phyloP scores from a whole-genome alignment of 2,113 vertebrate genomes.

The Sinocyclocheilus anophthalmus region DNA sequence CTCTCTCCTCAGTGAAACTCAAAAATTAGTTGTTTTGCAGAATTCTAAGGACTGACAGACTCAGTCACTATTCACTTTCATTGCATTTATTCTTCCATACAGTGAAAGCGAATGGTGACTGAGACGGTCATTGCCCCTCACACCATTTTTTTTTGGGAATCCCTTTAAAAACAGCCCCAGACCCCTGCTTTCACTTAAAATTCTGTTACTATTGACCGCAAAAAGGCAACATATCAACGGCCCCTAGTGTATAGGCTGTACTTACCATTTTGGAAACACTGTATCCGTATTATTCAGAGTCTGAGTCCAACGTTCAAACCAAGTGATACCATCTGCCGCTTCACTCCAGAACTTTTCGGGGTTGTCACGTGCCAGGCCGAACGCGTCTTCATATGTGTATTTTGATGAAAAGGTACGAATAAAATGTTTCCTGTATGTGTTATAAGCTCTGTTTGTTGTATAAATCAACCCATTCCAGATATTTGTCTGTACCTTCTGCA shows the following conservation, averaged over 20 bases:
- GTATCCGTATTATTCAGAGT: slow-evolving; percentile 72
- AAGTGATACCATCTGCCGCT: slow-evolving; percentile 63
- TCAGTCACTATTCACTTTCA: not conserved
- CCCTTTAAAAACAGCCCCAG: not conserved
- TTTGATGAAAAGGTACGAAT: slow-evolving; percentile 20
- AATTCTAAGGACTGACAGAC: not conserved
- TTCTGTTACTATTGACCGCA: not conserved
- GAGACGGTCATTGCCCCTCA: not conserved
- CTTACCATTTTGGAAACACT: slow-evolving; percentile 79
- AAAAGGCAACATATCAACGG: not conserved
- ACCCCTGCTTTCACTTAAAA: not conserved
- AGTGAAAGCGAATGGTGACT: not conserved
- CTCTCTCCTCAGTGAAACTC: not conserved
- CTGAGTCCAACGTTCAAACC: slow-evolving; percentile 76
- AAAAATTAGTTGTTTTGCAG: not conserved
- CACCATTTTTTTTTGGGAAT: not conserved
- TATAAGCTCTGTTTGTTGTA: not conserved
- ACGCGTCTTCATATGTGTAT: slow-evolving; percentile 63
- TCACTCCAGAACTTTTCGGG: slow-evolving; percentile 73
- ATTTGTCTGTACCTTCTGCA: not conserved
- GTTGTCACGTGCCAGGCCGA: slow-evolving; percentile 64
- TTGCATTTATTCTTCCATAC: not conserved
- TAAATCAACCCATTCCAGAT: too few relatives aligned
- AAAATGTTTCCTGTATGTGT: not conserved
- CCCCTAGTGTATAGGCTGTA: not conserved